Base-by-base conservation (phyloP, 2,888 invertebrate genomes). In the Altica lythri region DNA sequence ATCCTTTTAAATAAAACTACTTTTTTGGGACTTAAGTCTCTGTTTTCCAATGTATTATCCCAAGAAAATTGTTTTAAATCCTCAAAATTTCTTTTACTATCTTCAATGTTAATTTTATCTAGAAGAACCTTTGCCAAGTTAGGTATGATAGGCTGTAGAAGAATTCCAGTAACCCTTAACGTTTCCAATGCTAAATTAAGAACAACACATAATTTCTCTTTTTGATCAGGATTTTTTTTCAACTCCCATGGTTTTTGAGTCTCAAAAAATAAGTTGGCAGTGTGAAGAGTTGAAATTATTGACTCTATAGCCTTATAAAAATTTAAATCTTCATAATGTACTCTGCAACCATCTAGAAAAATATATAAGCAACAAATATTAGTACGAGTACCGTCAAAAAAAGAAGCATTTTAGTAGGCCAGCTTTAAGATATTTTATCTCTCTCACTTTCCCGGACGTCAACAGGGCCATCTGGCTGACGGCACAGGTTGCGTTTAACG, bases 191-290 rank as follows among this genome's bases (percentile, higher is more conserved):
- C 86, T 35, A 96, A 75, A 70, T 90, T 89, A 51, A 97, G 80
- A 43, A 95, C 83, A 10, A 85, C 84, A 68, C 88, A 82, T 1
- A 93, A 75, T 66, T 86, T 80, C 34, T 82, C 78, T 9, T 69
- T 60, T 16, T 74, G 70, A 34, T 81, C 78, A 0, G 79, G 75
- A 6, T 79, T 72, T 68, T 90, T 89, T 47, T 80, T 83, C 54
- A 97, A 79, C 62, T 87, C 83, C 98, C 98, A 99, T 0, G 97
- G 97, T 72, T 89, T 87, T 64, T 86, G 82, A 2, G 85, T 79
- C 69, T 96, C 90, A 68, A 98, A 88, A 80, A 95, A 92, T 55
- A 84, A 78, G 79, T 99, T 98, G 12, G 91, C 86, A 18, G 83
- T 77, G 68, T 90, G 89, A 8, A 96, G 77, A 0, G 85, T 82